Percentiles rank a stretch among this genome's conserved stretches.
These are phyloP conservation scores for Drosophila nigrodunni DNA, from an alignment of 1,140 invertebrate species.

Conservation along the genomic window DNA sequence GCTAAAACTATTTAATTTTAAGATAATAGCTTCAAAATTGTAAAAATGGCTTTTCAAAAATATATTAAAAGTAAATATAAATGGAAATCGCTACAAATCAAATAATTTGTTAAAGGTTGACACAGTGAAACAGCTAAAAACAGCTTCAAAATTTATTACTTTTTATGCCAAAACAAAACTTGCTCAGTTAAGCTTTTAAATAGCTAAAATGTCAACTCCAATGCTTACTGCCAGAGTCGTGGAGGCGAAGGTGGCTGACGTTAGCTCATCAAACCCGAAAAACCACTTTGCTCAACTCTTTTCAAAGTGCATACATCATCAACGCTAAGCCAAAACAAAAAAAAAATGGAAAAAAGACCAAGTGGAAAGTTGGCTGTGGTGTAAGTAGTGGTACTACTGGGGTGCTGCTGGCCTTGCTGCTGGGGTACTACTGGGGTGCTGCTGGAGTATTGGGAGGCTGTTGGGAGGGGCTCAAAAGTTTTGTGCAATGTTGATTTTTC, in stretches of 20 bases:
- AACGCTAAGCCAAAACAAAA: conserved; percentile 82
- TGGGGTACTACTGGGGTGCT: conserved; percentile 5
- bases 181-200: no score
- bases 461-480: conserved; percentile 60
- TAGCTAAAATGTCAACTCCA: background rate
- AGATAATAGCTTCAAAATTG: no score
- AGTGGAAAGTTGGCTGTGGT: background rate
- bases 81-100: no score
- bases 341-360: conserved; percentile 43
- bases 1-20: no score
- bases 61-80: no score
- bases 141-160: no score
- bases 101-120: no score
- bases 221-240: conserved; percentile 42
- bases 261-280: conserved; percentile 81
- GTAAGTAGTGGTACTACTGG: conserved; percentile 1
- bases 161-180: no score
- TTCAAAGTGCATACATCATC: conserved; percentile 82
- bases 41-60: no score
- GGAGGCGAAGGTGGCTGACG: conserved; percentile 51
- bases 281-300: conserved; percentile 83
- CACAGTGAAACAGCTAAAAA: no score
- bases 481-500: conserved; percentile 83
- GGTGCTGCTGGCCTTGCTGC: background rate
- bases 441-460: conserved; percentile 6